Base-by-base conservation (phyloP, 2,888 invertebrate species). In the Tubiluchus corallicola region DNA sequence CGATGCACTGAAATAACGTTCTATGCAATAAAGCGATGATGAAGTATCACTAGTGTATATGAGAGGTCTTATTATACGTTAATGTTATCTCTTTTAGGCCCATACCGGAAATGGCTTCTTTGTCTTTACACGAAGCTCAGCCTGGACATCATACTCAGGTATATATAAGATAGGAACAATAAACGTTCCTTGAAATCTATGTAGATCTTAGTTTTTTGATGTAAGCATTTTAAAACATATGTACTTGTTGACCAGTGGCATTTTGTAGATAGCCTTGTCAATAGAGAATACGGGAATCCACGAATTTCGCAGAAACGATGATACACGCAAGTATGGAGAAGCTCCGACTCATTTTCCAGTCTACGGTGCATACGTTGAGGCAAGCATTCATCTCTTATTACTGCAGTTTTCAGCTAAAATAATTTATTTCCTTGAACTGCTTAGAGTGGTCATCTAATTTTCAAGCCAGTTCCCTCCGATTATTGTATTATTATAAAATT, bases 131-230 rank as follows among this genome's bases (percentile, higher is more conserved):
- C 49, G 64, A 65, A 51, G 56, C 59, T 3, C 52, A 59, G 19
- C 66, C 66, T 1, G 66, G 66, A 2, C 65, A 65, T 47, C 65
- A 66, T 51, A 50, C 64, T 5, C 61, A 63, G 54, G 61, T 57
- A 41, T 29, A n/a, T n/a, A n/a, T n/a, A n/a, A n/a, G n/a, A n/a
- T n/a, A n/a, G n/a, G n/a, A n/a, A n/a, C n/a, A n/a, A n/a, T n/a
- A n/a, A n/a, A n/a, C n/a, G n/a, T n/a, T n/a, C n/a, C n/a, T n/a
- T n/a, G n/a, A n/a, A n/a, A 37, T 45, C 41, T 53, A 45, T 43
- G 21, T 45, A 21, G n/a, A 41, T 42, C 13, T 29, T 29, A 9
- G 5, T 29, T 29, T 29, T 29, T 29, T 29, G 5, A 9, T 29
- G 29, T 13, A 9, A 9, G 5, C 29, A 29, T 29, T 29, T 29